Percentiles rank a stretch among this genome's conserved stretches.
Evolutionary conservation across 2,113 vertebrate genomes (phyloP).

Genomic region (Bos javanicus): DNA sequence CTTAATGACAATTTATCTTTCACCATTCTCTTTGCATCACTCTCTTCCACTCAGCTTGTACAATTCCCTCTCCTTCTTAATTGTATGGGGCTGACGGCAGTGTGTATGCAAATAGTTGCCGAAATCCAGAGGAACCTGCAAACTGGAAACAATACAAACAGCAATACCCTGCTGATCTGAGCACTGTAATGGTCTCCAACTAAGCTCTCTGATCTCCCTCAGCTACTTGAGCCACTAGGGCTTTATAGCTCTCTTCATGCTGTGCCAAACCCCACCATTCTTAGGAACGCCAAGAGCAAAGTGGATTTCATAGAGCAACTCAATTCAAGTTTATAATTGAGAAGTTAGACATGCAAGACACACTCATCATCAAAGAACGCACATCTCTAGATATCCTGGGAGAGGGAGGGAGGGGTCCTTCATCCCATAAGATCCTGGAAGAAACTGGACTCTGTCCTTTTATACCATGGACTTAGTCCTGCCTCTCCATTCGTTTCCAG

Average conservation of each 20-base stretch:
- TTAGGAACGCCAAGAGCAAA: not conserved
- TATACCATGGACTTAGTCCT: too few species aligned
- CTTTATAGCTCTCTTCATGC: not conserved
- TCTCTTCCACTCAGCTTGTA: not conserved
- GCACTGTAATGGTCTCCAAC: not conserved
- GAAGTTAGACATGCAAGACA: conserved; percentile 21
- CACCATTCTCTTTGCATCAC: not conserved
- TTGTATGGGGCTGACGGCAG: not conserved
- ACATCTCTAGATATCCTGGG: not conserved
- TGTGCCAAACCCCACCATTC: not conserved
- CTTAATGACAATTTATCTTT: conserved; percentile 30
- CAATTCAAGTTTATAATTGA: conserved; percentile 38
- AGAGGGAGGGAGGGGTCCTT: not conserved
- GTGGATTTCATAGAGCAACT: conserved; percentile 9
- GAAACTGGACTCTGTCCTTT: not conserved
- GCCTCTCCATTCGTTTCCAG: not conserved
- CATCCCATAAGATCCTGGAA: not conserved
- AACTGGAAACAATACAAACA: not conserved
- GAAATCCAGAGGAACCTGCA: conserved; percentile 26
- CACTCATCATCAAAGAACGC: not conserved
- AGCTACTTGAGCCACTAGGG: not conserved
- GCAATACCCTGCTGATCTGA: not conserved
- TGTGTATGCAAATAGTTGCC: not conserved
- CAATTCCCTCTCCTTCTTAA: not conserved
- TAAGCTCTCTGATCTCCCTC: conserved; percentile 8